Conservation (phyloP, 2,888 invertebrate genomes). For the Cephus spinipes region DNA sequence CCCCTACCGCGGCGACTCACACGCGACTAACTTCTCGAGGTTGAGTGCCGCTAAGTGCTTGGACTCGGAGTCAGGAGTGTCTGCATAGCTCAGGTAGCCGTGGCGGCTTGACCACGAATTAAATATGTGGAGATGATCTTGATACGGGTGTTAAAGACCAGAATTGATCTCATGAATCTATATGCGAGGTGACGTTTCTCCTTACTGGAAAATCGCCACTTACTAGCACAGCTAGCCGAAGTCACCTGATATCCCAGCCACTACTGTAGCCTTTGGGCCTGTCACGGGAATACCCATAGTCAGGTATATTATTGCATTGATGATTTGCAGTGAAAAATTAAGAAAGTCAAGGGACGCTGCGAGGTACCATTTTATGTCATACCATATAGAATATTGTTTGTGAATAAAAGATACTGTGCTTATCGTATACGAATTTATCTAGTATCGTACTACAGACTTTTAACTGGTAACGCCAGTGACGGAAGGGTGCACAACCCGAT, state of each 20-base stretch:
- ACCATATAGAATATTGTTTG: no score
- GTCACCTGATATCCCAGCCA: neutral
- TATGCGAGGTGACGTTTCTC: neutral
- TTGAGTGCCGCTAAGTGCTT: neutral
- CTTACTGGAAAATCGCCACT: neutral
- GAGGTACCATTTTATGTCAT: no score
- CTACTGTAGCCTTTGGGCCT: neutral
- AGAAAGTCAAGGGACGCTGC: no score
- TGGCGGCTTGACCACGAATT: neutral
- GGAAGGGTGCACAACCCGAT: neutral
- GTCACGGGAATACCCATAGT: neutral
- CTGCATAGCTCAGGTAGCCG: neutral
- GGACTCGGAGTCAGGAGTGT: neutral
- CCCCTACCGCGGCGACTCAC: neutral
- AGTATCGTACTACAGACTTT: neutral
- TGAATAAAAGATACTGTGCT: neutral
- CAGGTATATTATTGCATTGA: neutral
- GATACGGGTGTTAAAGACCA: neutral
- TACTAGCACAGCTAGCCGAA: neutral
- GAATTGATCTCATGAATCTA: neutral
- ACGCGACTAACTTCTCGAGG: neutral
- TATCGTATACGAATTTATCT: no score
- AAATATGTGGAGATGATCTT: neutral
- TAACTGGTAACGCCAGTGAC: neutral
- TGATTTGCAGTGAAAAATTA: neutral